A percentile compares a stretch with the other conserved stretches of the same genome.
Evolutionary conservation across 2,113 vertebrate genomes (phyloP).

Genomic region (Acanthochromis polyacanthus): DNA sequence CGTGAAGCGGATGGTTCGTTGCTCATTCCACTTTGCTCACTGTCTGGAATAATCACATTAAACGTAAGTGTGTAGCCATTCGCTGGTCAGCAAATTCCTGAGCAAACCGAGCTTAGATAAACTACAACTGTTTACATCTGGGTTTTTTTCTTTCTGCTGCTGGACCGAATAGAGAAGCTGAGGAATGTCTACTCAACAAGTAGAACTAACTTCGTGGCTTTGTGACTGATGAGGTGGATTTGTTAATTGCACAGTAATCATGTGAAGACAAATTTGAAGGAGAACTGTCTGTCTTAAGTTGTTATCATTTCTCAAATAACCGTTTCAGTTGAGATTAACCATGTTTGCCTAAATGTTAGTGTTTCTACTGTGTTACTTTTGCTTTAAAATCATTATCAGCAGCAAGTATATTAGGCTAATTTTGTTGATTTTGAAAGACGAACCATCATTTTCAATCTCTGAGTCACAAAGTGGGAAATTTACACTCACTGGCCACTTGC

Average conservation of each 20-base stretch:
- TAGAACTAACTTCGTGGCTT: neutral
- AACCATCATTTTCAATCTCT: no score
- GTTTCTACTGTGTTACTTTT: no score
- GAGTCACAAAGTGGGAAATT: no score
- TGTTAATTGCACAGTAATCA: neutral
- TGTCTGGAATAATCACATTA: constrained; percentile 25
- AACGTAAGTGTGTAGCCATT: constrained; percentile 7
- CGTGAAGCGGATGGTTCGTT: constrained; percentile 23
- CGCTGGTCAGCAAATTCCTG: constrained; percentile 44
- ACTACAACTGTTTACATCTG: constrained; percentile 21
- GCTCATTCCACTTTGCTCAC: neutral
- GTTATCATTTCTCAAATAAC: neutral
- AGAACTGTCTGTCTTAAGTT: no score
- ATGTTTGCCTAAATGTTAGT: no score
- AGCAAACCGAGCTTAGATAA: constrained; percentile 23
- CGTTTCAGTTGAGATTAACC: no score
- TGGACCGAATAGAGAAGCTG: neutral
- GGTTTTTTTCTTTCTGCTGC: constrained; percentile 1
- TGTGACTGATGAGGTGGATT: neutral
- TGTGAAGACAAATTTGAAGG: no score
- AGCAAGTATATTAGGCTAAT: no score
- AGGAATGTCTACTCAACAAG: neutral
- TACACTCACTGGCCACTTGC: no score
- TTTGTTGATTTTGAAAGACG: no score
- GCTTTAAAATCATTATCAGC: no score